These are phyloP conservation scores for Heterodera schachtii DNA, from an alignment of 1,140 invertebrate species.

Conservation along the genomic window DNA sequence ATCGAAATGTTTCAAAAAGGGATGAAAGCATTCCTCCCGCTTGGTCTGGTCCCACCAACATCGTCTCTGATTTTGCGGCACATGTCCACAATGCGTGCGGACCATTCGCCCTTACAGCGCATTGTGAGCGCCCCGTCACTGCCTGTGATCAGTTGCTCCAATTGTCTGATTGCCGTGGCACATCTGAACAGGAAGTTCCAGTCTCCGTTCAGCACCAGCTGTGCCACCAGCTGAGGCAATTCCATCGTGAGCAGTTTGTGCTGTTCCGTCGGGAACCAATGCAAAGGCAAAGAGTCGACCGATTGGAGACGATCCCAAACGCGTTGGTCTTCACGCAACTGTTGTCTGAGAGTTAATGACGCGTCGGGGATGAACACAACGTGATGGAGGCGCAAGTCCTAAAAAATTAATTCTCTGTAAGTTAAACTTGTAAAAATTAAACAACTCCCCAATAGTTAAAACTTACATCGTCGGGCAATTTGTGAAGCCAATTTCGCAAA, in stretches of 20 bases:
- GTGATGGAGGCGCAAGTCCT: conserved; percentile 33
- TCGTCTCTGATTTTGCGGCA: conserved; percentile 22
- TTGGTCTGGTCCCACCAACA: conserved; percentile 1
- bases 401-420: neutral
- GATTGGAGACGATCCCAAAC: conserved; percentile 28
- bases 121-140: neutral
- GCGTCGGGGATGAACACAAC: conserved; percentile 37
- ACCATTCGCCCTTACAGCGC: conserved; percentile 36
- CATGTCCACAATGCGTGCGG: conserved; percentile 40
- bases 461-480: conserved; percentile 25
- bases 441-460: neutral
- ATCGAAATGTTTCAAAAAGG: neutral
- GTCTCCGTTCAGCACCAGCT: conserved; percentile 36
- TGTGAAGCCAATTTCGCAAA: conserved; percentile 27
- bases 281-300: conserved; percentile 23
- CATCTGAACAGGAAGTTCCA: conserved; percentile 43
- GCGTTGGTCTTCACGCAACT: conserved; percentile 26
- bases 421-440: too few relatives aligned
- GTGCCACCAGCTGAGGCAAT: conserved; percentile 22
- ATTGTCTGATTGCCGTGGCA: conserved; percentile 32
- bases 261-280: conserved; percentile 44
- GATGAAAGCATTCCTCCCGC: too few relatives aligned
- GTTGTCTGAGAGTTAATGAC: conserved; percentile 32
- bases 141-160: conserved; percentile 27
- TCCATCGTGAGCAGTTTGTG: conserved; percentile 27